A percentile compares a stretch with the other conserved stretches of the same genome.
Evolutionary conservation across 2,797 vertebrate genomes (phyloP).

Genomic region (Calcarius lapponicus): DNA sequence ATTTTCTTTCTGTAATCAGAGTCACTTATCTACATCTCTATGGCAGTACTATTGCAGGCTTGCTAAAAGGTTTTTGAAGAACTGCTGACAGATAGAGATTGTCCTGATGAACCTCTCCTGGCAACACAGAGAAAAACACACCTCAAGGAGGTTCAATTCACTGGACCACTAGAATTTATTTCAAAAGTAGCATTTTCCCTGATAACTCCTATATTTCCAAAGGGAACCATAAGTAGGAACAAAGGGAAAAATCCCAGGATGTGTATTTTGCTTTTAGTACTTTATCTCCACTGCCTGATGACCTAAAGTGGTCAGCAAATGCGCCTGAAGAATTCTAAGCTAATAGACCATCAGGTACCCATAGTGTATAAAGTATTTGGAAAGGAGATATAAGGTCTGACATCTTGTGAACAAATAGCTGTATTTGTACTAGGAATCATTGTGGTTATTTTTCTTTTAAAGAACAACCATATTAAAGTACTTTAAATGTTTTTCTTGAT

Average conservation of each 20-base stretch:
- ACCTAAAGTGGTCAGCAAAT: background rate
- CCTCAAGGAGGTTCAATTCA: background rate
- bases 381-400: background rate
- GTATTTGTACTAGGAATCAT: background rate
- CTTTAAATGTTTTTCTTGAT: background rate
- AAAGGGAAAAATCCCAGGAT: background rate
- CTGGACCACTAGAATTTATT: background rate
- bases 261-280: background rate
- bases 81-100: background rate
- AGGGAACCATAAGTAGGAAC: background rate
- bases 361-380: background rate
- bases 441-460: background rate
- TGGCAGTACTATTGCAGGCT: background rate
- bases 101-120: background rate
- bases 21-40: background rate
- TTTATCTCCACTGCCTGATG: background rate
- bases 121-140: background rate
- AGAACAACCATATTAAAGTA: background rate
- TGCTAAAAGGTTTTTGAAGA: background rate
- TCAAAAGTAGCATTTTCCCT: background rate
- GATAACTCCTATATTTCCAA: background rate
- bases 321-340: background rate
- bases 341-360: background rate
- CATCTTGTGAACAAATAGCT: background rate
- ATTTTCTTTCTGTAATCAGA: background rate